Conservation (phyloP, 2,888 invertebrate species). For the Linnaemya vulpina region DNA sequence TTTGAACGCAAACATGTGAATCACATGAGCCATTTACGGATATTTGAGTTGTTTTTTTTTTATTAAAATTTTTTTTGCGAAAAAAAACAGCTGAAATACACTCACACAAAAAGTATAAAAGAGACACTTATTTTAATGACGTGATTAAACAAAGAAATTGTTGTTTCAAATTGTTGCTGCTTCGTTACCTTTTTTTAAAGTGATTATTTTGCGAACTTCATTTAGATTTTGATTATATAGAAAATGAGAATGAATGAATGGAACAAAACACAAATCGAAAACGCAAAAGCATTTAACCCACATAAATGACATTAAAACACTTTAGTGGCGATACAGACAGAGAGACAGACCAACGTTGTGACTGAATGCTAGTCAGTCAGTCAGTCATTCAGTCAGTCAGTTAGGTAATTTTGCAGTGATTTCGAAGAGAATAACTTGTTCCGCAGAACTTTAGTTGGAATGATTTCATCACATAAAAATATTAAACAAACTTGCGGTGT, state of each 20-base stretch:
- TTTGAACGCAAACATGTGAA: conserved; percentile 64
- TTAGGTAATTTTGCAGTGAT: conserved; percentile 22
- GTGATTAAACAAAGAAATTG: conserved; percentile 61
- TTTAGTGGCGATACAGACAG: neutral
- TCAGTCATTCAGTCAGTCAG: neutral
- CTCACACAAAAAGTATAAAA: conserved; percentile 17
- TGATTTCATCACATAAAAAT: conserved; percentile 13
- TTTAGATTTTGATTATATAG: conserved; percentile 44
- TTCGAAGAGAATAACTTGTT: conserved; percentile 24
- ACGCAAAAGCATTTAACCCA: conserved; percentile 32
- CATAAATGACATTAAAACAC: conserved; percentile 25
- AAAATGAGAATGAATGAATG: neutral
- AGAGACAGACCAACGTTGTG: neutral
- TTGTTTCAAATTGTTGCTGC: conserved; percentile 30
- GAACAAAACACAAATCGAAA: conserved; percentile 9
- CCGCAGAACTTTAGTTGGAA: conserved; percentile 1
- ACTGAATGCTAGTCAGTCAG: neutral
- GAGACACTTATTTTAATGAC: conserved; percentile 45
- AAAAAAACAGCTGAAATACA: conserved; percentile 1
- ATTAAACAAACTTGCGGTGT: too few relatives aligned
- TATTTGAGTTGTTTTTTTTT: conserved; percentile 8
- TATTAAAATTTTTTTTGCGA: conserved; percentile 11
- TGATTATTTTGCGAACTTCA: conserved; percentile 49
- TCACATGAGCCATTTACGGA: conserved; percentile 53
- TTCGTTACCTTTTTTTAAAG: conserved; percentile 25